Conservation (phyloP, 2,888 invertebrate species). For the Xylota segnis region DNA sequence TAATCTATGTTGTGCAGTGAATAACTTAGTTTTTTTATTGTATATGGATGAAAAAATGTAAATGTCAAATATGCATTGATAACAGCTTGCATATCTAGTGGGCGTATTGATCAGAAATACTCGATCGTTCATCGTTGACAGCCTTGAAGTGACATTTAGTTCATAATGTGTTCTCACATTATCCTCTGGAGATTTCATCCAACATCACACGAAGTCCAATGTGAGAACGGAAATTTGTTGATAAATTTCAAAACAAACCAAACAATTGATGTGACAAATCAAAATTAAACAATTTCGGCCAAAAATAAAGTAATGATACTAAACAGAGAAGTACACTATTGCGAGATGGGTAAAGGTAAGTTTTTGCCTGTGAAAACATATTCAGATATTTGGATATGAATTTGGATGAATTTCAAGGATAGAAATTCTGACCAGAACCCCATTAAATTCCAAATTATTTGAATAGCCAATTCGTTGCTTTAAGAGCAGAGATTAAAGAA, state of each 20-base stretch:
- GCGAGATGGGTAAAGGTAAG: constrained; percentile 13
- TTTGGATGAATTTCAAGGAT: too few relatives aligned
- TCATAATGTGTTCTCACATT: constrained; percentile 26
- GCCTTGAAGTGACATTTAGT: constrained; percentile 52
- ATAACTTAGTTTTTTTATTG: constrained; percentile 28
- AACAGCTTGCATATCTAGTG: background rate
- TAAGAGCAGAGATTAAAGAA: too few relatives aligned
- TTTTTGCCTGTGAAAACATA: too few relatives aligned
- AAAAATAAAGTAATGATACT: constrained; percentile 15
- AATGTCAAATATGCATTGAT: constrained; percentile 29
- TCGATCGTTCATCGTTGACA: constrained; percentile 24
- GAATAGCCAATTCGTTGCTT: too few relatives aligned
- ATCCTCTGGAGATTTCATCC: constrained; percentile 13
- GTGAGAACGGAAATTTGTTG: constrained; percentile 49
- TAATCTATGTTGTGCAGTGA: constrained; percentile 61
- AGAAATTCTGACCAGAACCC: too few relatives aligned
- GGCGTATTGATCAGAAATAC: constrained; percentile 11
- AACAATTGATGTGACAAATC: constrained; percentile 72
- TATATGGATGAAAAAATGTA: constrained; percentile 19
- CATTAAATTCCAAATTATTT: too few relatives aligned
- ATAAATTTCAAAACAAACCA: constrained; percentile 57
- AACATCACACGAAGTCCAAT: constrained; percentile 29
- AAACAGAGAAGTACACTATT: background rate
- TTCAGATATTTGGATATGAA: too few relatives aligned
- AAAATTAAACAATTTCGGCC: constrained; percentile 58